These are phyloP conservation scores for Sarotherodon lohbergeri DNA, from an alignment of 2,113 vertebrate genomes.

Conservation along the genomic window DNA sequence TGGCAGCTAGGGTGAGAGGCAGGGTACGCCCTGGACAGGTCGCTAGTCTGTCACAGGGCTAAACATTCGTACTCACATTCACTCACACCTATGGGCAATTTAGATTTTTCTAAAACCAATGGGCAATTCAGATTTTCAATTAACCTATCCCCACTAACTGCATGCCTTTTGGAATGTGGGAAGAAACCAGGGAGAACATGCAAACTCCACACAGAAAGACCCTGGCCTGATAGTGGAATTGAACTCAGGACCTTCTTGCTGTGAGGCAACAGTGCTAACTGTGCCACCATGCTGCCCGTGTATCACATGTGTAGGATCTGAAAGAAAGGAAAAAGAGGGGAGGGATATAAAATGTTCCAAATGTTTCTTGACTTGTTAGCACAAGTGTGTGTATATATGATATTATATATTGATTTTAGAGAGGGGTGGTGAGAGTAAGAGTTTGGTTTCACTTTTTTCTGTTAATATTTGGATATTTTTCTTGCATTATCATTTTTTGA, in stretches of 20 bases:
- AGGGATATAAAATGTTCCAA: too few relatives aligned
- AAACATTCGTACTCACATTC: accelerated
- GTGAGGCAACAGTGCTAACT: background rate
- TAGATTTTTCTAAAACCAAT: background rate
- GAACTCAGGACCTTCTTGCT: background rate
- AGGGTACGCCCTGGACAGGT: accelerated
- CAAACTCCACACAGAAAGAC: background rate
- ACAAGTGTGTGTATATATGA: too few relatives aligned
- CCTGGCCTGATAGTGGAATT: background rate
- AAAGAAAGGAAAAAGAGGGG: too few relatives aligned
- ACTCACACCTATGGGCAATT: background rate
- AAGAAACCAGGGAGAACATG: background rate
- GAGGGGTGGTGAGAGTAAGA: too few relatives aligned
- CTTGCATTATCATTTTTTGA: background rate
- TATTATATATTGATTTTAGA: too few relatives aligned
- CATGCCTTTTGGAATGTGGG: background rate
- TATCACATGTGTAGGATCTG: background rate
- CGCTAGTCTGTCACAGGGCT: background rate
- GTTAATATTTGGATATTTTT: too few relatives aligned
- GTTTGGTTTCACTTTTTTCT: too few relatives aligned
- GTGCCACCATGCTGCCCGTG: background rate
- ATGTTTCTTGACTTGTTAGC: too few relatives aligned
- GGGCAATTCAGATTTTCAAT: background rate
- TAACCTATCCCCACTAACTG: background rate
- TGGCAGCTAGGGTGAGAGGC: background rate